Percentiles rank a stretch among this genome's conserved stretches.
Evolutionary conservation across 1,140 invertebrate species (phyloP).

Genomic region (Oreohelix idahoensis): DNA sequence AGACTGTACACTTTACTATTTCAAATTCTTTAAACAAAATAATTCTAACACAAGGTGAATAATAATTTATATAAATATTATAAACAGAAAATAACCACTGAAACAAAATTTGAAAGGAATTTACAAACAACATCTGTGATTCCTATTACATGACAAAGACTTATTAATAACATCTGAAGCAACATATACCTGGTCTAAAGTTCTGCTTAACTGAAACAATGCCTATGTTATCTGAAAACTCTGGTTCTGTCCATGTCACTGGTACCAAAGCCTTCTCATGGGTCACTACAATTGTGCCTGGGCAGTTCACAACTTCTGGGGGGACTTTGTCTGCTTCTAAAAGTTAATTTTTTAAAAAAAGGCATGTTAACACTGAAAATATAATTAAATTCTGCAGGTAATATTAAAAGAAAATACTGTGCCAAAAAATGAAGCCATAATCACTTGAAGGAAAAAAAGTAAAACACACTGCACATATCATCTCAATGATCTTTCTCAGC

Average conservation of each 20-base stretch:
- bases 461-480: too few relatives aligned
- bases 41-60: background rate
- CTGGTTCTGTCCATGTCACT: slow-evolving; percentile 55
- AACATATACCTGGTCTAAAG: slow-evolving; percentile 52
- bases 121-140: background rate
- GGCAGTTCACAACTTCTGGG: slow-evolving; percentile 51
- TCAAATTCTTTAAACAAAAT: too few relatives aligned
- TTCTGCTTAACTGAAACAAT: slow-evolving; percentile 51
- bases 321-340: slow-evolving; percentile 47
- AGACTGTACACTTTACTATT: too few relatives aligned
- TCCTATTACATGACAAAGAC: too few relatives aligned
- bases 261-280: slow-evolving; percentile 36
- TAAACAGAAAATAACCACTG: background rate
- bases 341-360: background rate
- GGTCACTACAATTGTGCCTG: slow-evolving; percentile 44
- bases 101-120: background rate
- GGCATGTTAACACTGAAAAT: too few relatives aligned
- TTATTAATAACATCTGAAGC: too few relatives aligned
- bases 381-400: too few relatives aligned
- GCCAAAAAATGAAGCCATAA: too few relatives aligned
- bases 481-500: too few relatives aligned
- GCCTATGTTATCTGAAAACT: slow-evolving; percentile 53
- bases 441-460: too few relatives aligned
- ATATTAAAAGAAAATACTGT: too few relatives aligned
- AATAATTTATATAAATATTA: background rate